phyloP scores from a whole-genome alignment of 2,888 invertebrate species.

The Myopa testacea region DNA sequence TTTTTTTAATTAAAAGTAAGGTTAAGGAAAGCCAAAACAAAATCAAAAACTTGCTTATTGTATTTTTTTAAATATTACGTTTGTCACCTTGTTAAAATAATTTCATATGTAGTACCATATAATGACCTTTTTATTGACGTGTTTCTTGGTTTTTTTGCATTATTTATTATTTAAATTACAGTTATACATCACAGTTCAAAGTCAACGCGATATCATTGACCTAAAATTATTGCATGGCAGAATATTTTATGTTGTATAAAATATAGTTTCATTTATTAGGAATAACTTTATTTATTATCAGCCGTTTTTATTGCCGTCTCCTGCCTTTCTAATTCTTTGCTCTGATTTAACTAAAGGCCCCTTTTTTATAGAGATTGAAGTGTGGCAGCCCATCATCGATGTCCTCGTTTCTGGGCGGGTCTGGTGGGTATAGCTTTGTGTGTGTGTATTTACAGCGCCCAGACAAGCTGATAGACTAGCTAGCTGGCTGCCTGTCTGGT shows the following conservation, averaged over 20 bases:
- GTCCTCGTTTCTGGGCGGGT: neutral
- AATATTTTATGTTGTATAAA: slow-evolving; percentile 10
- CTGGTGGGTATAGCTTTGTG: neutral
- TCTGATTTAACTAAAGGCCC: too few relatives aligned
- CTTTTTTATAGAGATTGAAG: too few relatives aligned
- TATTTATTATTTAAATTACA: too few relatives aligned
- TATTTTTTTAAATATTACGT: neutral
- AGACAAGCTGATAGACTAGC: neutral
- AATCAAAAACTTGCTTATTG: neutral
- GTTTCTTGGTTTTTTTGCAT: too few relatives aligned
- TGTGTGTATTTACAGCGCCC: neutral
- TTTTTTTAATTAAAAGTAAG: slow-evolving; percentile 8
- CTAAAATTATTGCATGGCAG: slow-evolving; percentile 36
- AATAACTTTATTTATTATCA: too few relatives aligned
- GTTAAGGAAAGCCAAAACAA: neutral
- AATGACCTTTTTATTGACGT: too few relatives aligned
- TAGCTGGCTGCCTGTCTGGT: neutral
- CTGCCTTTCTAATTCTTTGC: too few relatives aligned
- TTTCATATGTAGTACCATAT: too few relatives aligned
- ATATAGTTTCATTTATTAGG: neutral
- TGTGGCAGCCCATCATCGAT: too few relatives aligned
- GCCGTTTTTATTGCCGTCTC: too few relatives aligned
- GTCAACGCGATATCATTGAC: slow-evolving; percentile 52
- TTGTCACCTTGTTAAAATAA: too few relatives aligned
- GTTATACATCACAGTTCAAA: slow-evolving; percentile 45